Conservation (phyloP, 2,888 invertebrate species). For the Nebria salina region DNA sequence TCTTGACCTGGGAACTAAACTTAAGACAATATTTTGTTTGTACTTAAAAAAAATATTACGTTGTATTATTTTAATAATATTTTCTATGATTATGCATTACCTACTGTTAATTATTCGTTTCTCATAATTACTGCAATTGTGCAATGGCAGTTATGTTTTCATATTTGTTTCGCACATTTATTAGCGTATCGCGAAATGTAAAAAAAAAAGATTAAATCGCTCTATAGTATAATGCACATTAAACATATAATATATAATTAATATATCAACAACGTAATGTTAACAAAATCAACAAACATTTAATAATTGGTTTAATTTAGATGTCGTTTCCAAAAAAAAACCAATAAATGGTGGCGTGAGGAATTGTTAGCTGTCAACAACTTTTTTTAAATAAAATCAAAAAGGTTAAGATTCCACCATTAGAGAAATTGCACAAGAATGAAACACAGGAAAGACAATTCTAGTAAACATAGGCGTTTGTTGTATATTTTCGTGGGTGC, state of each 20-base stretch:
- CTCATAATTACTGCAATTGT: slow-evolving; percentile 1
- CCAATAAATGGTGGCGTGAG: not conserved
- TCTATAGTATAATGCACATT: not conserved
- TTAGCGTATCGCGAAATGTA: not conserved
- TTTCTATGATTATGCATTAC: not conserved
- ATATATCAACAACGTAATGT: too few species aligned
- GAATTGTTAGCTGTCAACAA: not conserved
- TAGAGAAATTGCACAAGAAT: not conserved
- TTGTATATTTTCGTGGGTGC: too few species aligned
- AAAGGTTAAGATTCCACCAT: not conserved
- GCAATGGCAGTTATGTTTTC: not conserved
- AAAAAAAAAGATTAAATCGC: not conserved
- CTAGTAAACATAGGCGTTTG: not conserved
- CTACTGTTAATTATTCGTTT: not conserved
- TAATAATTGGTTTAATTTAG: not conserved
- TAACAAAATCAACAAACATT: too few species aligned
- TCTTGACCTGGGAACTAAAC: not conserved
- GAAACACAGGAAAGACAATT: not conserved
- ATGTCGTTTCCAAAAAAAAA: not conserved
- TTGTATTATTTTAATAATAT: not conserved
- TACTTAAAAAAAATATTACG: not conserved
- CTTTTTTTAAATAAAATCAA: not conserved
- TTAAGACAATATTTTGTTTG: not conserved
- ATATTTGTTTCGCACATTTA: not conserved
- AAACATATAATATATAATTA: not conserved